These are phyloP conservation scores for Pterocles burchelli DNA, from an alignment of 2,113 vertebrate species.

Conservation along the genomic window DNA sequence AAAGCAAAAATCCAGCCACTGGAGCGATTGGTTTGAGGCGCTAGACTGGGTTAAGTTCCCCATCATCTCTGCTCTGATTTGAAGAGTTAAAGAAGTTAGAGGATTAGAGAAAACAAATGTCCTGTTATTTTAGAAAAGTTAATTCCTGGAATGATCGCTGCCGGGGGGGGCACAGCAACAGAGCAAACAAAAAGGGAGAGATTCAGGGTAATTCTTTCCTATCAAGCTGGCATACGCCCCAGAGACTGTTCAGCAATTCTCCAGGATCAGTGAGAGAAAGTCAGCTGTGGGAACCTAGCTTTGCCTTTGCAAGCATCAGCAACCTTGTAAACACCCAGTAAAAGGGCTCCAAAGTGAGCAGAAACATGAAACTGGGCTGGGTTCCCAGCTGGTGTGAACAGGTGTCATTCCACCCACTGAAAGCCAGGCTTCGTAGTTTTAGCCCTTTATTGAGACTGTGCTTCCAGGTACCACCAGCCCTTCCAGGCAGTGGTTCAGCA, in stretches of 20 bases:
- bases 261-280: constrained; percentile 14
- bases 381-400: neutral
- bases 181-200: constrained; percentile 44
- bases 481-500: fast-evolving
- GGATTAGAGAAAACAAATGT: constrained; percentile 10
- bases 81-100: constrained; percentile 26
- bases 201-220: constrained; percentile 44
- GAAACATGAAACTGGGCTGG: neutral
- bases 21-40: neutral
- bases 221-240: constrained; percentile 54
- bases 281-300: constrained; percentile 33
- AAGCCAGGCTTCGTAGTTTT: neutral
- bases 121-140: constrained; percentile 55
- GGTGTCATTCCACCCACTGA: neutral
- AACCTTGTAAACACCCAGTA: constrained; percentile 20
- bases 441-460: neutral
- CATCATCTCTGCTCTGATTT: neutral
- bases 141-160: constrained; percentile 45
- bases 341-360: neutral
- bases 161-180: constrained; percentile 2
- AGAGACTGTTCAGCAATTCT: constrained; percentile 64
- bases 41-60: neutral
- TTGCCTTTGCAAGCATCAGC: constrained; percentile 30
- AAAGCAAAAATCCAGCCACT: neutral
- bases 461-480: neutral